Conservation (phyloP, 2,113 vertebrate species). For the Morone chrysops region DNA sequence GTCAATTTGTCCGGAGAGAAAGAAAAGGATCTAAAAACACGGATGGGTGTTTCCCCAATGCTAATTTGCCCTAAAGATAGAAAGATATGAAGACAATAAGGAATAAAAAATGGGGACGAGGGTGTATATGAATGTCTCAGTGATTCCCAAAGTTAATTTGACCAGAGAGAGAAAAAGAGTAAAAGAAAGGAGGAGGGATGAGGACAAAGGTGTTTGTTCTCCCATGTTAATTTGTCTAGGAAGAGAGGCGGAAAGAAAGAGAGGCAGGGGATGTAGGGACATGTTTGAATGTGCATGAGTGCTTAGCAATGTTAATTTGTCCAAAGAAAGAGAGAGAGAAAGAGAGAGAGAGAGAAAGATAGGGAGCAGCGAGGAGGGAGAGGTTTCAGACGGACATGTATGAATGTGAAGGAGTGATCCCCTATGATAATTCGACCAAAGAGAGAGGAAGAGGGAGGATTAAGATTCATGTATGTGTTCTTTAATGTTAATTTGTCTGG, state of each 20-base stretch:
- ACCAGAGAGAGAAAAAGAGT: slow-evolving; percentile 11
- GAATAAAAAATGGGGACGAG: not conserved
- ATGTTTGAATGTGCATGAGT: slow-evolving; percentile 60
- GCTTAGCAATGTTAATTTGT: slow-evolving; percentile 72
- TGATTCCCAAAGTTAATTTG: slow-evolving; percentile 47
- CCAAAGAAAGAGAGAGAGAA: slow-evolving; percentile 29
- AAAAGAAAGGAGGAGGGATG: not conserved
- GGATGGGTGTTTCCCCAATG: not conserved
- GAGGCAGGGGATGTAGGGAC: slow-evolving; percentile 54
- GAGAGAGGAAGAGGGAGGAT: slow-evolving; percentile 51
- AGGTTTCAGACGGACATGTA: slow-evolving; percentile 36
- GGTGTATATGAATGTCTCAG: slow-evolving; percentile 5
- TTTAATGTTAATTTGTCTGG: slow-evolving; percentile 67
- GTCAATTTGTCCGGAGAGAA: slow-evolving; percentile 48
- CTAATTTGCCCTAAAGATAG: slow-evolving; percentile 7
- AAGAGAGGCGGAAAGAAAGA: slow-evolving; percentile 76
- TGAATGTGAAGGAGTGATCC: slow-evolving; percentile 47
- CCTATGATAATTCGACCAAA: slow-evolving; percentile 45
- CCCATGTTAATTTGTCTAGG: slow-evolving; percentile 46
- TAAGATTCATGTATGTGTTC: slow-evolving; percentile 69
- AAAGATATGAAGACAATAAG: not conserved
- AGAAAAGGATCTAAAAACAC: slow-evolving; percentile 7
- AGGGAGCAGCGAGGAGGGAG: not conserved
- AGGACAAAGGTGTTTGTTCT: slow-evolving; percentile 66
- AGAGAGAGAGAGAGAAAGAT: slow-evolving; percentile 10